phyloP scores from a whole-genome alignment of 2,888 invertebrate species.

The Strigamia crassipes region DNA sequence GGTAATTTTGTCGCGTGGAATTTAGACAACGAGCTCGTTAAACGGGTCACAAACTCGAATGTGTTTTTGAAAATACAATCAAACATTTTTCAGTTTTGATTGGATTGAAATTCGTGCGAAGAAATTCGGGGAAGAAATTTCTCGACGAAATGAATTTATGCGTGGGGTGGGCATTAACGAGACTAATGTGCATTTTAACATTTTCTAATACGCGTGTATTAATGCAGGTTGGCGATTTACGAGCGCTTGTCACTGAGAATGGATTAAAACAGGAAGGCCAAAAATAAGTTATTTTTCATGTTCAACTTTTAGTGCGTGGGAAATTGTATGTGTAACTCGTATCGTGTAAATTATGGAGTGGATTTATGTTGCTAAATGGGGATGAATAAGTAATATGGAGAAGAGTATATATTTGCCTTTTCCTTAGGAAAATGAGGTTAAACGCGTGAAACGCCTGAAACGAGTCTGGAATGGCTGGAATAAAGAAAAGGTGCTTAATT shows the following conservation, averaged over 20 bases:
- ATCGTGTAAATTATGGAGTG: background rate
- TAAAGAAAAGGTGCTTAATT: background rate
- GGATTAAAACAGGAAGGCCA: background rate
- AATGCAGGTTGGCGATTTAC: slow-evolving; percentile 4
- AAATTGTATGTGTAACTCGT: slow-evolving; percentile 6
- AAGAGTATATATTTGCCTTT: background rate
- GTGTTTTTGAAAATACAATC: background rate
- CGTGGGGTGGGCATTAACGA: background rate
- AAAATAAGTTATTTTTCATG: slow-evolving; percentile 3
- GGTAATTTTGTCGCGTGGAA: slow-evolving; percentile 3
- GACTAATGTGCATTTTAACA: background rate
- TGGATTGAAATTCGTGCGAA: too few relatives aligned
- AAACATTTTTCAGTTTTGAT: background rate
- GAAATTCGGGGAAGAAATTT: background rate
- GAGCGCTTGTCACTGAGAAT: background rate
- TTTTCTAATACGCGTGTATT: background rate
- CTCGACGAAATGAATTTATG: background rate
- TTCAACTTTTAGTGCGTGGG: background rate
- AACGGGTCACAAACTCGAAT: background rate
- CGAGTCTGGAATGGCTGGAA: background rate
- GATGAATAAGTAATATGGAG: background rate
- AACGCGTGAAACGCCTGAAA: background rate
- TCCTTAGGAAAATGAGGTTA: background rate
- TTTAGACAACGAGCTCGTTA: slow-evolving; percentile 13
- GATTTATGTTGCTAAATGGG: background rate